These are phyloP conservation scores for Hydra vulgaris DNA, from an alignment of 30 jellyfish, hydroid and myxozoan genomes.

Conservation along the genomic window DNA sequence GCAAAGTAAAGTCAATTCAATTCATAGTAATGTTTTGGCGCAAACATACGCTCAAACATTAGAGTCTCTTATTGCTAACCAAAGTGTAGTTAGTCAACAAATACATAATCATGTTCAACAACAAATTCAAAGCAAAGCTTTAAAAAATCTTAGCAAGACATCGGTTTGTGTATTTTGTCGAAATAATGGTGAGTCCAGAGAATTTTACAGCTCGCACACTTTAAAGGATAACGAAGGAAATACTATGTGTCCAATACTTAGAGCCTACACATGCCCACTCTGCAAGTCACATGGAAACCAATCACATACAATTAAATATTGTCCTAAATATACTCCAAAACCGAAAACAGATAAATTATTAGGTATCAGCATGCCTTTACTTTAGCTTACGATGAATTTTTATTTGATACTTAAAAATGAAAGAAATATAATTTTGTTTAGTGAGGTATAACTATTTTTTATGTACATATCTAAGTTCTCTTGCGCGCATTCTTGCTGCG, in stretches of 20 bases:
- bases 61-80: conserved; percentile 24
- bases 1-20: background rate
- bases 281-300: conserved; percentile 96
- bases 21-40: background rate
- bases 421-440: background rate
- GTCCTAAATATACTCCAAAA: conserved; percentile 97
- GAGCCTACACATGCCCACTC: conserved; percentile 98
- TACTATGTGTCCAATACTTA: conserved; percentile 86
- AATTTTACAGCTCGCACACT: conserved; percentile 92
- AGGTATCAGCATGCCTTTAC: conserved; percentile 5
- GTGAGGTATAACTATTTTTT: background rate
- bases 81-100: conserved; percentile 12
- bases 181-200: conserved; percentile 90
- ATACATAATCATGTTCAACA: conserved; percentile 5
- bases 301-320: conserved; percentile 85
- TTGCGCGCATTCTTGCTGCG: background rate
- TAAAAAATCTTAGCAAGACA: conserved; percentile 12
- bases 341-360: conserved; percentile 44
- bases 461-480: background rate
- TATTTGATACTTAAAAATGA: background rate
- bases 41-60: conserved; percentile 16
- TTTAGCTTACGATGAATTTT: background rate
- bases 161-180: conserved; percentile 93
- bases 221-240: conserved; percentile 91
- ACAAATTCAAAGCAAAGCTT: background rate